Evolutionary conservation across 2,113 vertebrate species (phyloP).

Genomic region (Lagopus leucura): DNA sequence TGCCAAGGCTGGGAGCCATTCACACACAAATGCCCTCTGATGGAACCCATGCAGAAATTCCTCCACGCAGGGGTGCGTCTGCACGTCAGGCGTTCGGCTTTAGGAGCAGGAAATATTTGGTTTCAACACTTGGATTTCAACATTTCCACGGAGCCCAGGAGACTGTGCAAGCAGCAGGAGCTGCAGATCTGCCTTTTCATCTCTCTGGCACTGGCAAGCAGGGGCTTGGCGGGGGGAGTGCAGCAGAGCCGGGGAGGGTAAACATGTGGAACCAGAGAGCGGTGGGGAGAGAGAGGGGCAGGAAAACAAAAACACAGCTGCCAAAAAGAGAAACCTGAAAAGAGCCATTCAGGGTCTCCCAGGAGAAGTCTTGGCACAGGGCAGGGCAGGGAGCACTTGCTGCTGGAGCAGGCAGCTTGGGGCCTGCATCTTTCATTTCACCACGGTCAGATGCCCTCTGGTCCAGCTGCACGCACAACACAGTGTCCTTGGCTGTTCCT

Average conservation of each 20-base stretch:
- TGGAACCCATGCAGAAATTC: background rate
- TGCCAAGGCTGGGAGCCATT: background rate
- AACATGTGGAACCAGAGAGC: conserved; percentile 65
- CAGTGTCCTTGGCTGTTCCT: background rate
- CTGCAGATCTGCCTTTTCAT: conserved; percentile 68
- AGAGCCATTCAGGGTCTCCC: conserved; percentile 60
- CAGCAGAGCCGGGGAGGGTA: conserved; percentile 53
- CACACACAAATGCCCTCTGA: background rate
- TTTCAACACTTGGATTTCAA: conserved; percentile 71
- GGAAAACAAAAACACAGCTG: conserved; percentile 78
- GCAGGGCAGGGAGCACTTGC: background rate
- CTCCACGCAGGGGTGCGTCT: conserved; percentile 4
- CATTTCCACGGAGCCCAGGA: conserved; percentile 69
- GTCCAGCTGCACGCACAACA: background rate
- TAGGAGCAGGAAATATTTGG: conserved; percentile 68
- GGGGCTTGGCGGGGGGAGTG: conserved; percentile 39
- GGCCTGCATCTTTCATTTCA: background rate
- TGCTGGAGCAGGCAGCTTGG: background rate
- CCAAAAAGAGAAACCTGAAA: conserved; percentile 71
- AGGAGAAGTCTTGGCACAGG: conserved; percentile 53
- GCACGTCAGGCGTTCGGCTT: background rate
- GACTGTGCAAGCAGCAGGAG: conserved; percentile 39
- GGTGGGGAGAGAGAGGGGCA: conserved; percentile 54
- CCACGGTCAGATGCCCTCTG: background rate
- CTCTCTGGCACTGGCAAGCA: conserved; percentile 42